Evolutionary conservation across 1,140 invertebrate species (phyloP), one percentile per base, ranked within the genome.

Genomic region (Tetraneura akinire): DNA sequence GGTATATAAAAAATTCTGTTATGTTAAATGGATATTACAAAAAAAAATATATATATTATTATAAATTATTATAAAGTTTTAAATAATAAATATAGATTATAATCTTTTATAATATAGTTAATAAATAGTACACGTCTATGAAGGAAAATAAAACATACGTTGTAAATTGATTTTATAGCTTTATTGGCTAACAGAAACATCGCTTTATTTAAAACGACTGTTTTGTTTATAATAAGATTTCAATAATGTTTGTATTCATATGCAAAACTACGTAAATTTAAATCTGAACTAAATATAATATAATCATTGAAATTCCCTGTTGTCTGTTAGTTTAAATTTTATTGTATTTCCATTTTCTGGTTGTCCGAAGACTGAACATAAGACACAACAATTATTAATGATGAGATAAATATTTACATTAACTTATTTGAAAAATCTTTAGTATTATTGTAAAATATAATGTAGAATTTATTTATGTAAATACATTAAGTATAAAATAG

Each of bases 391-490:
- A 4, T 4, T 37, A 37, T 49, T 26, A 18, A 71, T 70, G 26
- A 8, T 71, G 8, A 29, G 16, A 71, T 71, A 71, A 71, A 71
- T 71, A 51, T 71, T 71, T 71, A 71, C 29, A 51, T n/a, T 29
- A 37, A 64, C 60, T 37, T 64, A 10, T 66, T 42, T 66, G 42
- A 6, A 42, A 10, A 37, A 37, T 37, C 8, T 37, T 37, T 37
- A 8, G 32, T 37, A 8, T n/a, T n/a, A n/a, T n/a, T n/a, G n/a
- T n/a, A n/a, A n/a, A n/a, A n/a, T n/a, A n/a, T n/a, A n/a, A n/a
- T n/a, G n/a, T n/a, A n/a, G n/a, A n/a, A n/a, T n/a, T n/a, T n/a
- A 37, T 37, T 37, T 37, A 37, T 37, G 32, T 37, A n/a, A n/a
- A n/a, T n/a, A n/a, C n/a, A n/a, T n/a, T n/a, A n/a, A n/a, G n/a